These are phyloP conservation scores for Ptychoptera albimana DNA, from an alignment of 2,888 invertebrate genomes.

Conservation along the genomic window DNA sequence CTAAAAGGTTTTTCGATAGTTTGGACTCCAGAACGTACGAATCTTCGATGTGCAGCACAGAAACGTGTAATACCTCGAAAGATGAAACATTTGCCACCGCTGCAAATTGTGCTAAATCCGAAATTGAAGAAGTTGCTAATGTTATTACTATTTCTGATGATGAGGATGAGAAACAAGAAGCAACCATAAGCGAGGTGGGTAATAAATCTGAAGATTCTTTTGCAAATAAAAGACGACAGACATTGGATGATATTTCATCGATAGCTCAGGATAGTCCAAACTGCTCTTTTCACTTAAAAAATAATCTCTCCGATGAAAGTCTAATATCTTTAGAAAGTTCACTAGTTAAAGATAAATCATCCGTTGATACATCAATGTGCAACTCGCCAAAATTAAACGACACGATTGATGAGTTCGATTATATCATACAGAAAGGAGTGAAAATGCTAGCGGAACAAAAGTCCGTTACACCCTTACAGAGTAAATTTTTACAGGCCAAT, in stretches of 20 bases:
- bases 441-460: constrained; percentile 17
- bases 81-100: no score
- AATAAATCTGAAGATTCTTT: constrained; percentile 3
- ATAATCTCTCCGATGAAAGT: no score
- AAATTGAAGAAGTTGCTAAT: no score
- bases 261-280: constrained; percentile 7
- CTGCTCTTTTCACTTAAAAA: neutral
- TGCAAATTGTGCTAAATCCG: no score
- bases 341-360: no score
- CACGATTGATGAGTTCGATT: constrained; percentile 31
- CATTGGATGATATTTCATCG: constrained; percentile 1
- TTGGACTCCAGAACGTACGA: neutral
- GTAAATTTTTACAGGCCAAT: constrained; percentile 1
- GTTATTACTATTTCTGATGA: constrained; percentile 13
- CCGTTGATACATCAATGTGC: no score
- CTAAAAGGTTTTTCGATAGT: neutral
- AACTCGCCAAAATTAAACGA: constrained; percentile 26
- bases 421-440: constrained; percentile 26
- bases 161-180: constrained; percentile 11
- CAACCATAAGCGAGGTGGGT: neutral
- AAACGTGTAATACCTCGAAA: no score
- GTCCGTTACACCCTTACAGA: constrained; percentile 8
- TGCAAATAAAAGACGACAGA: constrained; percentile 7
- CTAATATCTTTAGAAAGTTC: no score
- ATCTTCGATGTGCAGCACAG: neutral